Conservation (phyloP, 2,888 invertebrate genomes). For the Silvanus unidentatus region DNA sequence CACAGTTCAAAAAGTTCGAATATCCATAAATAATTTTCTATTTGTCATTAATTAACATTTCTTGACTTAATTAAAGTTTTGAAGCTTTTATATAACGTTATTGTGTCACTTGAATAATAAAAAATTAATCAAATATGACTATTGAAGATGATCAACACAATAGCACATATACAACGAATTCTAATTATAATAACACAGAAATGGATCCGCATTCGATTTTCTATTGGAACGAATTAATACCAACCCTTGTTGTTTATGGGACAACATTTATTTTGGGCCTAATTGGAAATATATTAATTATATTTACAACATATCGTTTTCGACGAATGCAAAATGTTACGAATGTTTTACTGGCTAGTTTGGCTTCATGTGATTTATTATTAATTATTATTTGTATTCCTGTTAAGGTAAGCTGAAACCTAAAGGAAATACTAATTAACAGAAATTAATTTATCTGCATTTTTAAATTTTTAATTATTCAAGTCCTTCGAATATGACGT, state of each 20-base stretch:
- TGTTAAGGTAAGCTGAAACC: slow-evolving; percentile 55
- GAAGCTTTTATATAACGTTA: too few species aligned
- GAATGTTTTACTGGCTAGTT: slow-evolving; percentile 62
- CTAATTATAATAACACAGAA: slow-evolving; percentile 41
- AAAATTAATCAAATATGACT: slow-evolving; percentile 4
- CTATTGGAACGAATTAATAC: slow-evolving; percentile 53
- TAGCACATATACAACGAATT: slow-evolving; percentile 5
- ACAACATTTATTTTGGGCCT: slow-evolving; percentile 57
- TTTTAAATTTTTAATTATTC: background rate
- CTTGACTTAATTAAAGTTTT: too few species aligned
- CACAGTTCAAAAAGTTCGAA: too few species aligned
- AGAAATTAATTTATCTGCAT: background rate
- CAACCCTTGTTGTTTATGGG: slow-evolving; percentile 54
- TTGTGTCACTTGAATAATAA: too few species aligned
- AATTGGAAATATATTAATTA: slow-evolving; percentile 53
- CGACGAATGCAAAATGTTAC: slow-evolving; percentile 56
- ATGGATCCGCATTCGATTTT: slow-evolving; percentile 47
- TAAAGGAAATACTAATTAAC: background rate
- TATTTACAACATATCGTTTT: slow-evolving; percentile 52
- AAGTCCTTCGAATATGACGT: too few species aligned
- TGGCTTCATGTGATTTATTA: slow-evolving; percentile 64
- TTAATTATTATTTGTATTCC: slow-evolving; percentile 66
- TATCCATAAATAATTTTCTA: too few species aligned
- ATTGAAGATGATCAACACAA: slow-evolving; percentile 16
- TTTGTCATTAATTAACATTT: too few species aligned